phyloP scores from a whole-genome alignment of 2,888 invertebrate species.

The Parapristionchus giblindavisi region DNA sequence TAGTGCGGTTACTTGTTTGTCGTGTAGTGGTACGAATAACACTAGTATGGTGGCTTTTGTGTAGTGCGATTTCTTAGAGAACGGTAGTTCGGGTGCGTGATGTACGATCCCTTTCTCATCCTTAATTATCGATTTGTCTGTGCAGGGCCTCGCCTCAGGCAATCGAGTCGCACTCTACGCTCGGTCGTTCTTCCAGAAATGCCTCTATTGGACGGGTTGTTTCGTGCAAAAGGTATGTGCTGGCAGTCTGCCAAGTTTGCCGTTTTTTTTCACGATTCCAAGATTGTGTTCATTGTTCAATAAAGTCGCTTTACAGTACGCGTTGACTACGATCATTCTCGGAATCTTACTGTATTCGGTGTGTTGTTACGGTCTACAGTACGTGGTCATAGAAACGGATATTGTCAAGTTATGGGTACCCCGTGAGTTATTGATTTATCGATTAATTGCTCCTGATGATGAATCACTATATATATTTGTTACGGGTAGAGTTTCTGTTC shows the following conservation, averaged over 20 bases:
- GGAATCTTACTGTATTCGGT: slow-evolving; percentile 73
- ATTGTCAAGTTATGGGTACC: slow-evolving; percentile 96
- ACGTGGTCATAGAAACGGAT: slow-evolving; percentile 89
- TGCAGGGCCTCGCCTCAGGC: slow-evolving; percentile 64
- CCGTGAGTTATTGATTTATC: slow-evolving; percentile 76
- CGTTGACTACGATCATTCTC: slow-evolving; percentile 49
- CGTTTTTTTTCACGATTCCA: too few relatives aligned
- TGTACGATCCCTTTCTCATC: too few relatives aligned
- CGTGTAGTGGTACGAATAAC: too few relatives aligned
- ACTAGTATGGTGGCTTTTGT: too few relatives aligned
- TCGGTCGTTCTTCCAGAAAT: slow-evolving; percentile 63
- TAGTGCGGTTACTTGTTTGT: too few relatives aligned
- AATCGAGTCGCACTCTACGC: slow-evolving; percentile 66
- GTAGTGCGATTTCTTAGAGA: too few relatives aligned
- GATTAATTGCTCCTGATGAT: background rate
- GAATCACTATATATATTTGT: too few relatives aligned
- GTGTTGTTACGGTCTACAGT: slow-evolving; percentile 89
- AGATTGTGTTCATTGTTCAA: too few relatives aligned
- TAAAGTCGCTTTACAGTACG: slow-evolving; percentile 41
- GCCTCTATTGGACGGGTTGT: slow-evolving; percentile 59
- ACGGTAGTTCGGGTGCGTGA: too few relatives aligned
- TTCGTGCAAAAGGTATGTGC: slow-evolving; percentile 55
- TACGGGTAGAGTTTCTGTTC: too few relatives aligned
- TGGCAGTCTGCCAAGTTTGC: background rate
- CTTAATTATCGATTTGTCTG: too few relatives aligned